These are phyloP conservation scores for Podocnemis expansa DNA, from an alignment of 2,113 vertebrate species.

Conservation along the genomic window DNA sequence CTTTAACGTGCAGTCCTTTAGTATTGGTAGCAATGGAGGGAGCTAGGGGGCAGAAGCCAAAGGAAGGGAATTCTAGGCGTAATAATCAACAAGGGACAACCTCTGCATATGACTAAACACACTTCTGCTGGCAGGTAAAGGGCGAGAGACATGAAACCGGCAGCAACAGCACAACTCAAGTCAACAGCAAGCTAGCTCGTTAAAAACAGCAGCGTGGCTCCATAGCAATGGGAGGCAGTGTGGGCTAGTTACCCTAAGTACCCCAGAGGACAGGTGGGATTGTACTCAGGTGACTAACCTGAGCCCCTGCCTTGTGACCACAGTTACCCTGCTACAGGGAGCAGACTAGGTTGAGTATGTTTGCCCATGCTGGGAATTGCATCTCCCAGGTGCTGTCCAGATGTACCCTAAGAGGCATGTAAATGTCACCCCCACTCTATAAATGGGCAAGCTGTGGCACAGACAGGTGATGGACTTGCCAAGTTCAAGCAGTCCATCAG, in stretches of 20 bases:
- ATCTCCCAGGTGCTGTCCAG: too few species aligned
- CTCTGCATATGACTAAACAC: not conserved
- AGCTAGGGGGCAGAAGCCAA: not conserved
- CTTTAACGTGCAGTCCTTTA: not conserved
- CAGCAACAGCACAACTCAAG: not conserved
- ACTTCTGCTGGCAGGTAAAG: not conserved
- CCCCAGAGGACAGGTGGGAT: not conserved
- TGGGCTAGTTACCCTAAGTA: not conserved
- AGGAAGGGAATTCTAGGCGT: not conserved
- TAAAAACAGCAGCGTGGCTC: not conserved
- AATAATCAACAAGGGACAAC: not conserved
- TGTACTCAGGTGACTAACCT: not conserved
- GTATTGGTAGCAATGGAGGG: rapidly evolving
- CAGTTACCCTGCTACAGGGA: not conserved
- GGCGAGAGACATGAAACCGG: rapidly evolving
- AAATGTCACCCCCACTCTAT: not conserved
- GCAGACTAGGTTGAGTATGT: not conserved
- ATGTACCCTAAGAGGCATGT: too few species aligned
- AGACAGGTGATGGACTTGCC: not conserved
- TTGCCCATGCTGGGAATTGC: not conserved
- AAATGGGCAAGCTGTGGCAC: rapidly evolving
- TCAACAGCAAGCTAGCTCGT: not conserved
- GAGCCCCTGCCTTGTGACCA: not conserved
- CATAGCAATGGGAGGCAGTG: too few species aligned
- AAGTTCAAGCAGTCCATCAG: not conserved